phyloP scores from a whole-genome alignment of 30 jellyfish, hydroid and myxozoan species.

The Aurelia sp. region DNA sequence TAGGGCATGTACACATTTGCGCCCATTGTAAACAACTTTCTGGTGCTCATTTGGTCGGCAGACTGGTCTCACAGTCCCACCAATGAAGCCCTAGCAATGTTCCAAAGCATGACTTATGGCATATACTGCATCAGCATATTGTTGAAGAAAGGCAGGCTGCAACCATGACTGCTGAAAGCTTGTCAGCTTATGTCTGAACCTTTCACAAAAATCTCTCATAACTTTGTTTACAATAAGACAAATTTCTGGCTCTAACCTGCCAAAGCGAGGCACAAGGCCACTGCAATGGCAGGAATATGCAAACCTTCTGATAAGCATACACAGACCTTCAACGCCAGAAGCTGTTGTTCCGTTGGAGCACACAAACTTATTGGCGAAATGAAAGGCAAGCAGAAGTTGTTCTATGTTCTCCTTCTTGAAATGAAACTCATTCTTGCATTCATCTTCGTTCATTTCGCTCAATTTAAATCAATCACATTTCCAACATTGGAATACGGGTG shows the following conservation, averaged over 20 bases:
- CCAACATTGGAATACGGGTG: slow-evolving; percentile 49
- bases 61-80: too few species aligned
- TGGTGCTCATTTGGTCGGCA: slow-evolving; percentile 70
- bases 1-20: not conserved
- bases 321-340: slow-evolving; percentile 64
- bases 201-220: slow-evolving; percentile 30
- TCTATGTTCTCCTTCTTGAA: slow-evolving; percentile 42
- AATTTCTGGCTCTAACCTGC: slow-evolving; percentile 51
- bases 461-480: slow-evolving; percentile 28
- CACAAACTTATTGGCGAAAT: slow-evolving; percentile 28
- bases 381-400: slow-evolving; percentile 8
- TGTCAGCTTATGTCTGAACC: slow-evolving; percentile 18
- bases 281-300: slow-evolving; percentile 77
- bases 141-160: slow-evolving; percentile 2
- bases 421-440: not conserved
- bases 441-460: slow-evolving; percentile 35
- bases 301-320: slow-evolving; percentile 56
- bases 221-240: slow-evolving; percentile 72
- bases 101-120: slow-evolving; percentile 25
- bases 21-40: slow-evolving; percentile 76
- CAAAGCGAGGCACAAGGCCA: slow-evolving; percentile 72
- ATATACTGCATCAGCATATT: slow-evolving; percentile 42
- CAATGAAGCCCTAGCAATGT: too few species aligned
- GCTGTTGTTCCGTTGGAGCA: slow-evolving; percentile 57
- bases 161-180: slow-evolving; percentile 72